These are phyloP conservation scores for Conus canariensis DNA, from an alignment of 2,888 invertebrate genomes.

Conservation along the genomic window DNA sequence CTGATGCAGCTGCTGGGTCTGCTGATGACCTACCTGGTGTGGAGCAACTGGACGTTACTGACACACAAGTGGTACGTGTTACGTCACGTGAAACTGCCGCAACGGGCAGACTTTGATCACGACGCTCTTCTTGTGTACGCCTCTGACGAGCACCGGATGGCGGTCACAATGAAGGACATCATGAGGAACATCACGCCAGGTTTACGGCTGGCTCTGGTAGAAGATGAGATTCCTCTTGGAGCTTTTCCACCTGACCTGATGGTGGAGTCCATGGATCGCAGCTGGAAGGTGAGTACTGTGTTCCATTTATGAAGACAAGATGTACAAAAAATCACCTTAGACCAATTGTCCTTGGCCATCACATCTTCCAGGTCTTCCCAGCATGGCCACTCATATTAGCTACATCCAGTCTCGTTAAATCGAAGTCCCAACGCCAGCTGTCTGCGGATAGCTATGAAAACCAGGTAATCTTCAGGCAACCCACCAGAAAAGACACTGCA, in stretches of 20 bases:
- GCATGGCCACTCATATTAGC: too few species aligned
- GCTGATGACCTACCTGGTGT: conserved; percentile 26
- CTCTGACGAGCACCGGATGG: background rate
- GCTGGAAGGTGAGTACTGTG: conserved; percentile 18
- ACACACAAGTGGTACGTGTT: conserved; percentile 12
- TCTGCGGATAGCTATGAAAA: too few species aligned
- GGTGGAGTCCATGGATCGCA: background rate
- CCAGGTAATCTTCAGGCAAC: too few species aligned
- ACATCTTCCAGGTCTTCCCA: too few species aligned
- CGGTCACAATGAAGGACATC: background rate
- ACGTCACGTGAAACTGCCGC: conserved; percentile 26
- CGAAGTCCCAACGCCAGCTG: too few species aligned
- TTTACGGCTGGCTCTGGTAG: background rate
- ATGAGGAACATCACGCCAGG: background rate
- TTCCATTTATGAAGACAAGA: background rate
- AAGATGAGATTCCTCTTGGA: background rate
- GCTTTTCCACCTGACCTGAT: background rate
- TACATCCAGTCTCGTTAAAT: too few species aligned
- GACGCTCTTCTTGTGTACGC: conserved; percentile 14
- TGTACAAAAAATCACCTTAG: too few species aligned
- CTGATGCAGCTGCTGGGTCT: conserved; percentile 25
- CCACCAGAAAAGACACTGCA: too few species aligned
- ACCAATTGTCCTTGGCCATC: too few species aligned
- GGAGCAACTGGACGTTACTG: conserved; percentile 22
- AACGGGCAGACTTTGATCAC: background rate